Conservation (phyloP, 2,888 invertebrate genomes). For the Dichetophora obliterata region DNA sequence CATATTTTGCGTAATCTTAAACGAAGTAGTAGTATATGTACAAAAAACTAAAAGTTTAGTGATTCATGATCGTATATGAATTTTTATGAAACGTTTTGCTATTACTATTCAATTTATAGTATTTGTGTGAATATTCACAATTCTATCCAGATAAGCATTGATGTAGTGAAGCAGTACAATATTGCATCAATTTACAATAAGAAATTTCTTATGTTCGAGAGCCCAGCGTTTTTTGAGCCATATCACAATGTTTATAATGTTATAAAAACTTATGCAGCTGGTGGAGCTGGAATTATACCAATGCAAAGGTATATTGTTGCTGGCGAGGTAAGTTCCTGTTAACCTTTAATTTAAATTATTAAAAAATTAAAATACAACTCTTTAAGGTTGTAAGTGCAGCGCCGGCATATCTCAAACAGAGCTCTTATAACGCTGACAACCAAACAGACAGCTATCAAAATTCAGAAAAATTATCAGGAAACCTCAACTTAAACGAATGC, state of each 20-base stretch:
- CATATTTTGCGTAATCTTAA: too few species aligned
- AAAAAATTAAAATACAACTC: too few species aligned
- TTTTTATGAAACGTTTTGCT: too few species aligned
- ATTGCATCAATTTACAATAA: slow-evolving; percentile 63
- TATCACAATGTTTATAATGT: slow-evolving; percentile 81
- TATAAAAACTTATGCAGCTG: slow-evolving; percentile 70
- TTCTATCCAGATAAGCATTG: slow-evolving; percentile 56
- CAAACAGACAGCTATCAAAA: too few species aligned
- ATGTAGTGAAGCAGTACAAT: slow-evolving; percentile 63
- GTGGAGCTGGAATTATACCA: neutral
- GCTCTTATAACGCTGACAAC: too few species aligned
- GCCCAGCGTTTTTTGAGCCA: slow-evolving; percentile 85
- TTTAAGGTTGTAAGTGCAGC: slow-evolving; percentile 13
- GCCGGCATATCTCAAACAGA: slow-evolving; percentile 67
- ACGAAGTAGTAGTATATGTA: too few species aligned
- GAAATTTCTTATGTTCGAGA: slow-evolving; percentile 79
- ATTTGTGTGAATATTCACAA: too few species aligned
- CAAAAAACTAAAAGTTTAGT: too few species aligned
- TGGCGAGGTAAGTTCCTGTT: slow-evolving; percentile 69
- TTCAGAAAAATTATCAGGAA: slow-evolving; percentile 54
- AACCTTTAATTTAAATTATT: too few species aligned
- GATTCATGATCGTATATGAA: too few species aligned
- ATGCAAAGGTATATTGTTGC: slow-evolving; percentile 78
- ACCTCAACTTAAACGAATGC: slow-evolving; percentile 73
- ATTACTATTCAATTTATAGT: too few species aligned